Base-by-base conservation (phyloP, 2,113 vertebrate species). In the Cercopithecus mona region DNA sequence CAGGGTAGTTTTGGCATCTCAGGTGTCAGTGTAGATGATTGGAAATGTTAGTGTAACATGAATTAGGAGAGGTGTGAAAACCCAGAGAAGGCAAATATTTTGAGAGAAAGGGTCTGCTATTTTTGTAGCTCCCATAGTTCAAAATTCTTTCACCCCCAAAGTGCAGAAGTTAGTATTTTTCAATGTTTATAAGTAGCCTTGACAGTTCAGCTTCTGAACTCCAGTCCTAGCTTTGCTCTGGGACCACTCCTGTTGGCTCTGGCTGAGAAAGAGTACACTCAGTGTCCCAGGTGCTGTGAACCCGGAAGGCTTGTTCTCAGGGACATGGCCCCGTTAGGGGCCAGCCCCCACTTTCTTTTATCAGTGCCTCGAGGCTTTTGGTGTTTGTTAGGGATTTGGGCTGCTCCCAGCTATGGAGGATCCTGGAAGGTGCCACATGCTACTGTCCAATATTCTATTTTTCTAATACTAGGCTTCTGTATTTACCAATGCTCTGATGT, bases 241-340 rank as follows among this genome's bases (percentile, higher is more conserved):
- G 13, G 55, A 48, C 23, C n/a, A 27, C 11, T 52, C 10, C 18
- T 30, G 2, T 27, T 61, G 3, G 22, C 59, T 86, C 7, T 40
- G 59, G n/a, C 14, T 32, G 10, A 32, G n/a, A 50, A 59, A 43
- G 23, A 16, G 17, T 4, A 5, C 13, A 2, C 14, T 20, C 3
- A 20, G 55, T 1, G n/a, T 30, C 61, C 25, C 20, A 18, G 43
- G 22, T 8, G 23, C 27, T 10, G 1, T 35, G 40, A 32, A 14
- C 32, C 38, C 1, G 5, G 48, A 43, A 40, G 12, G 20, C 27
- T 78, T 50, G 32, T 9, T 68, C 8, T 40, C 45, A 43, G n/a
- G 86, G 66, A 32, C 55, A 45, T 22, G 2, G 25, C 6, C n/a
- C 3, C 0, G 9, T 5, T n/a, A 25, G 38, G 1, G 1, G 43